Evolutionary conservation across 2,797 vertebrate genomes (phyloP).

Genomic region (Sorex maritimensis): DNA sequence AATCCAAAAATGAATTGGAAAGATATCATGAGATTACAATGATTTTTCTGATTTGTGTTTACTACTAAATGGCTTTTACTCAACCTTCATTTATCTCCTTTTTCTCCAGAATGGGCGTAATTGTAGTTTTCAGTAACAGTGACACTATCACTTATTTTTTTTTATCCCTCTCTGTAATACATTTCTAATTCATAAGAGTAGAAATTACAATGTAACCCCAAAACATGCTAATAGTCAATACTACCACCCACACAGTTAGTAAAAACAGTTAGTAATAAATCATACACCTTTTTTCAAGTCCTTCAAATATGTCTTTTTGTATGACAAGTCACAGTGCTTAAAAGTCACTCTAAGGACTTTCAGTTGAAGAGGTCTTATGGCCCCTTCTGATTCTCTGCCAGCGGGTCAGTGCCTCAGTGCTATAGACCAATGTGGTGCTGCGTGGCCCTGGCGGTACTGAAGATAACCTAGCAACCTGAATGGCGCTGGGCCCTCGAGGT

Average conservation of each 20-base stretch:
- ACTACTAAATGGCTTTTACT: background rate
- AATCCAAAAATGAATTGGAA: constrained; percentile 32
- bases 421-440: too few species aligned
- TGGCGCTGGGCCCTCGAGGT: too few species aligned
- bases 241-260: background rate
- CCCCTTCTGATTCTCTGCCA: too few species aligned
- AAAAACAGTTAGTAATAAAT: background rate
- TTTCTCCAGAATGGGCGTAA: too few species aligned
- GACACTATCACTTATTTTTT: constrained; percentile 41
- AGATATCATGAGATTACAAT: background rate
- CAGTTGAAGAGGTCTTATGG: background rate
- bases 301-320: background rate
- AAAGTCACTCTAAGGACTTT: constrained; percentile 25
- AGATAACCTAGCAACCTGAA: too few species aligned
- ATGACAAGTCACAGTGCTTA: constrained; percentile 11
- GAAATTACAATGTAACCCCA: background rate
- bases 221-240: background rate
- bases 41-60: background rate
- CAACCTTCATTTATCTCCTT: too few species aligned
- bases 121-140: too few species aligned
- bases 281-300: background rate
- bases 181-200: background rate
- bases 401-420: too few species aligned
- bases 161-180: background rate
- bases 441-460: too few species aligned